Conservation (phyloP, 2,888 invertebrate genomes). For the Saturnia pavonia region DNA sequence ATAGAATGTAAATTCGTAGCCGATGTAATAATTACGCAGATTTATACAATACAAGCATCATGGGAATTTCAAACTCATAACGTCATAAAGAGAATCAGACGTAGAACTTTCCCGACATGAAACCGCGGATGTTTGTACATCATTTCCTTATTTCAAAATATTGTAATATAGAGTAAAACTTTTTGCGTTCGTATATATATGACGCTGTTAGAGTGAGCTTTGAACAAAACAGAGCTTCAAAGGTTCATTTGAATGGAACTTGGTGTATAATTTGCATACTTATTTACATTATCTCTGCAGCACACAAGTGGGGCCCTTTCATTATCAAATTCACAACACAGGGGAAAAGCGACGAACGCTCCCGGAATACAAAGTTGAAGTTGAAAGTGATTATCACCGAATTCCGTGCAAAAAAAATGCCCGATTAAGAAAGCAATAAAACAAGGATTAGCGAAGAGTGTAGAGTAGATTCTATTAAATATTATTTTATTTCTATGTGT, state of each 20-base stretch:
- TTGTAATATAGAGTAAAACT: slow-evolving; percentile 49
- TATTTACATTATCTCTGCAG: slow-evolving; percentile 81
- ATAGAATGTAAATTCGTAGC: background rate
- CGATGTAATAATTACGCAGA: background rate
- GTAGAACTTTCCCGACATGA: slow-evolving; percentile 57
- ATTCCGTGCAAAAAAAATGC: slow-evolving; percentile 67
- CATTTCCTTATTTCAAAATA: slow-evolving; percentile 63
- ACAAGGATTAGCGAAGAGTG: slow-evolving; percentile 34
- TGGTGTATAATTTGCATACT: slow-evolving; percentile 79
- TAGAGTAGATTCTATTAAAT: background rate
- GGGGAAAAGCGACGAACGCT: slow-evolving; percentile 54
- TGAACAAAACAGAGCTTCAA: slow-evolving; percentile 72
- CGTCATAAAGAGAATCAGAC: slow-evolving; percentile 56
- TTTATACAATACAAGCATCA: slow-evolving; percentile 35
- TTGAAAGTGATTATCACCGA: slow-evolving; percentile 72
- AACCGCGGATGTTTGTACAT: slow-evolving; percentile 61
- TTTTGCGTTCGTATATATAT: slow-evolving; percentile 50
- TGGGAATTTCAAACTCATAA: slow-evolving; percentile 47
- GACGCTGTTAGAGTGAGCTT: slow-evolving; percentile 58
- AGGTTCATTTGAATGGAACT: slow-evolving; percentile 79
- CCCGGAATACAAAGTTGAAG: slow-evolving; percentile 73
- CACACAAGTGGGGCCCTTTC: slow-evolving; percentile 79
- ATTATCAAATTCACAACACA: slow-evolving; percentile 78
- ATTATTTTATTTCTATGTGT: slow-evolving; percentile 1
- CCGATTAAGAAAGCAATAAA: slow-evolving; percentile 64